These are phyloP conservation scores for Drosophila virilis DNA, from an alignment of 1,140 invertebrate species.

Conservation along the genomic window DNA sequence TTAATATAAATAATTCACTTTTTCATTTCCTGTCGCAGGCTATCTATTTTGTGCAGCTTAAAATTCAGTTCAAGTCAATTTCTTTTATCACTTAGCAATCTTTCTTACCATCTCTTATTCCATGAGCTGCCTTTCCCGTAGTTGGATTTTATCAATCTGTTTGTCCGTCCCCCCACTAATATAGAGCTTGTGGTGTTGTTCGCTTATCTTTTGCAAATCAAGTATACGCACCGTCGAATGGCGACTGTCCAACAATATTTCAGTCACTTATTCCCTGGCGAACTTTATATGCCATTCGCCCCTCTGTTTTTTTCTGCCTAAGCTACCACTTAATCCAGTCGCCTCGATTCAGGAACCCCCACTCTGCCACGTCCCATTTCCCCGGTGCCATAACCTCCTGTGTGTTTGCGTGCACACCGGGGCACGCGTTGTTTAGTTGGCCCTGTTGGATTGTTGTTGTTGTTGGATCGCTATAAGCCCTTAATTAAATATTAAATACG, in stretches of 20 bases:
- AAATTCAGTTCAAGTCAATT: too few species aligned
- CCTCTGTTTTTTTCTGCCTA: conserved; percentile 61
- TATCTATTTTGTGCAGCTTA: too few species aligned
- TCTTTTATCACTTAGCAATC: too few species aligned
- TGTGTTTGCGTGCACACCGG: conserved; percentile 55
- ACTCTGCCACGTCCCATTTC: conserved; percentile 1
- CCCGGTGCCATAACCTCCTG: conserved; percentile 28
- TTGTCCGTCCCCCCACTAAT: neutral
- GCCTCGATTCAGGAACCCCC: conserved; percentile 49
- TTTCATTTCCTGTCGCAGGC: too few species aligned
- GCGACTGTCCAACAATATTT: conserved; percentile 51
- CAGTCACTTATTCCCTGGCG: conserved; percentile 45
- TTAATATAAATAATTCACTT: too few species aligned
- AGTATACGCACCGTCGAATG: conserved; percentile 70
- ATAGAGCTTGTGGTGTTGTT: neutral
- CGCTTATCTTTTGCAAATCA: conserved; percentile 52
- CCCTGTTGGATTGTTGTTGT: conserved; percentile 18
- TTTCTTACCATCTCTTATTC: too few species aligned
- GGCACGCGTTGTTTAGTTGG: conserved; percentile 41
- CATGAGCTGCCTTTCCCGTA: neutral
- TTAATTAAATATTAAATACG: conserved; percentile 81
- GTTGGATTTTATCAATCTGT: conserved; percentile 8
- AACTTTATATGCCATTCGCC: conserved; percentile 15
- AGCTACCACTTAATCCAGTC: conserved; percentile 80
- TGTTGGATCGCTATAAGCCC: conserved; percentile 59